Evolutionary conservation across 2,888 invertebrate species (phyloP), one percentile per base, ranked within the genome.

Genomic region (Athetis lepigone): DNA sequence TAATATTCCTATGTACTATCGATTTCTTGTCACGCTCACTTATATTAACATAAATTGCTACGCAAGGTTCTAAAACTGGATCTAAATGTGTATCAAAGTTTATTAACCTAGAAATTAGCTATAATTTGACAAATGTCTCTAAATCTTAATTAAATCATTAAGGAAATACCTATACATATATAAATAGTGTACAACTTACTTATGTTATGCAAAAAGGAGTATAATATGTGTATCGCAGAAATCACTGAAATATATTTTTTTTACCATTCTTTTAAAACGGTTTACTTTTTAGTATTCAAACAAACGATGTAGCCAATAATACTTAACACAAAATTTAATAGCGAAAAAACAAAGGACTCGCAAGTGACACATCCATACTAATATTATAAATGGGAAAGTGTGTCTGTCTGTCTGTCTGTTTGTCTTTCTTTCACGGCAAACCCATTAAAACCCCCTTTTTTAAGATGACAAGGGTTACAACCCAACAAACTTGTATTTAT

Each of bases 31-130:
- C 46, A 72, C 56, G 62, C 57, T 72, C 45, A 56, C 70, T 64
- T 58, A 85, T n/a, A 52, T 86, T 88, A 81, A 83, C 84, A 87
- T 88, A 88, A 87, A 85, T 80, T 75, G 75, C 66, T 77, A 74
- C 74, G 73, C 69, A 79, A 85, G 75, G 81, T 75, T 81, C 80
- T 75, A 79, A 81, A 89, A 89, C 88, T 88, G 80, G 85, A 85
- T 87, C 79, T 77, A 55, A 82, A 85, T 81, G 73, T 85, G 79
- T 87, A 81, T 80, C 80, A 77, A 82, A 88, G 88, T 84, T 85
- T 85, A 82, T 85, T 85, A 86, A 87, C 85, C 88, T 84, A 86
- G 74, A 83, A 82, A 80, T n/a, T 60, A 36, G 59, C 56, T 39
- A 43, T 54, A 54, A n/a, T 54, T 52, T 55, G 40, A 7, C 21